A percentile compares a stretch with the other conserved stretches of the same genome.
These are phyloP conservation scores for Ditylenchus dipsaci DNA, from an alignment of 1,140 invertebrate species.

Conservation along the genomic window DNA sequence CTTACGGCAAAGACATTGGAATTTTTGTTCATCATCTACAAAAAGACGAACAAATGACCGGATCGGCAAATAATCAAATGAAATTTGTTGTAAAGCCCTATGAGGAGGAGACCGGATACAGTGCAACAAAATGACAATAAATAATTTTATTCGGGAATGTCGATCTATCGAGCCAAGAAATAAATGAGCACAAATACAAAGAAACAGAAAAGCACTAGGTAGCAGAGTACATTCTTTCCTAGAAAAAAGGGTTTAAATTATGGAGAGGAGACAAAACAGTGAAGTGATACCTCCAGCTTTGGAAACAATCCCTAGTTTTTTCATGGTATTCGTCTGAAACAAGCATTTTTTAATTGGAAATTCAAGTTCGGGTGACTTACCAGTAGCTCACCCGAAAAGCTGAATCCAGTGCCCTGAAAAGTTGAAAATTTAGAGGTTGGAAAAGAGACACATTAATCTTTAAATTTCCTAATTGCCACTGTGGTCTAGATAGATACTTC, in stretches of 20 bases:
- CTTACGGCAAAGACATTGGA: no score
- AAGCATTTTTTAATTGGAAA: no score
- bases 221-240: constrained; percentile 53
- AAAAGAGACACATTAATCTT: no score
- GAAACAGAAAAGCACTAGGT: constrained; percentile 49
- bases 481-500: no score
- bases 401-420: constrained; percentile 39
- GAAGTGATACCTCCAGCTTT: constrained; percentile 40
- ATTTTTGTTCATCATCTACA: no score
- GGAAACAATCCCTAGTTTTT: constrained; percentile 46
- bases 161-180: constrained; percentile 35
- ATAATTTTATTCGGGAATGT: not conserved
- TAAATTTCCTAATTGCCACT: no score
- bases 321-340: constrained; percentile 38
- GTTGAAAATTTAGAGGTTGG: not conserved
- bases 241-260: constrained; percentile 10
- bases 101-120: no score
- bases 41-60: no score
- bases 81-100: no score
- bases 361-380: constrained; percentile 4
- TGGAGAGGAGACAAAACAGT: not conserved
- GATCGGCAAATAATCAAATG: no score
- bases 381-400: constrained; percentile 40
- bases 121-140: no score
- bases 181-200: constrained; percentile 54